Base-by-base conservation (phyloP, 1,140 invertebrate species). In the Listronotus bonariensis region DNA sequence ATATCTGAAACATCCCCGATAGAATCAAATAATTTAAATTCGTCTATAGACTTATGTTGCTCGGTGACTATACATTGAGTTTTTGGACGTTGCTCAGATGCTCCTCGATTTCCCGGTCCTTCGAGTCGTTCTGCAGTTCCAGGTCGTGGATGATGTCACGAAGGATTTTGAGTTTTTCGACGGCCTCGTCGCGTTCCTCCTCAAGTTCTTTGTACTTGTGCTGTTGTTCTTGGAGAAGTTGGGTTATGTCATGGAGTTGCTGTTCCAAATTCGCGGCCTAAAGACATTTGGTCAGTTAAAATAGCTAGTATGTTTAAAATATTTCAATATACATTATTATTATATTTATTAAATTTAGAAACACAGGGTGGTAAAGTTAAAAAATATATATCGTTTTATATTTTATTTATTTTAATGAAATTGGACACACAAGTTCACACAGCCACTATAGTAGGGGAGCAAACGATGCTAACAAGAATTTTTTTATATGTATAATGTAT, bases 61-160 rank as follows among this genome's bases (percentile, higher is more conserved):
- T 82, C 72, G n/a, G 80, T 73, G 4, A 86, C 58, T 14, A 75
- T 67, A 9, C 74, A 72, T 71, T 82, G 61, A 83, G 59, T 67
- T 81, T 73, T 54, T 71, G 45, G 31, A 65, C 20, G 18, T 56
- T 41, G 14, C 46, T 56, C 12, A 87, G 69, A n/a, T 79, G 72
- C 1, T 75, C 73, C 43, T 82, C 78, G 1, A 64, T 77, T 48
- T 45, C 75, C 17, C 18, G 75, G 12, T 71, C 74, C 74, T 90
- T 89, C 7, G 78, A 76, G 69, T 89, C 87, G 0, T 92, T 74
- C 67, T 92, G 88, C 8, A 78, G 80, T 71, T 93, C 91, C 32
- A 92, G 76, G 63, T 91, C 89, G 0, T 80, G 76, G 42, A 95
- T 91, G 48, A 92, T 89, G 38, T 93, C 88, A 34, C 90, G 81